Conservation (phyloP, 2,797 vertebrate species). For the Allobates femoralis region DNA sequence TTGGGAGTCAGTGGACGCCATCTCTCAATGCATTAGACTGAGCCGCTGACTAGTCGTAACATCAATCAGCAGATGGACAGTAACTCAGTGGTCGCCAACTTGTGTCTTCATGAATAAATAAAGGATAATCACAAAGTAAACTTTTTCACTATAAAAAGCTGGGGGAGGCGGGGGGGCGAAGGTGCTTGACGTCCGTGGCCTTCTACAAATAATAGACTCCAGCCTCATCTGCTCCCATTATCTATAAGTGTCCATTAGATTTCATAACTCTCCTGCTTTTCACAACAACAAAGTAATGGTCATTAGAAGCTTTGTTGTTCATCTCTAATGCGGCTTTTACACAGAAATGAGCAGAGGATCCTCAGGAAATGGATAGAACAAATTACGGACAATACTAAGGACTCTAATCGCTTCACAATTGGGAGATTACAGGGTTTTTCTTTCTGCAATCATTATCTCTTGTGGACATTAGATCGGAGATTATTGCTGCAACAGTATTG, state of each 20-base stretch:
- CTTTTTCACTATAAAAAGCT: conserved; percentile 5
- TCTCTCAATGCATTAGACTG: no score
- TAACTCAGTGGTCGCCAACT: neutral
- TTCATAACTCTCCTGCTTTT: conserved; percentile 37
- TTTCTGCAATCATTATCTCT: neutral
- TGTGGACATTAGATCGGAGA: neutral
- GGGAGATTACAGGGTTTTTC: neutral
- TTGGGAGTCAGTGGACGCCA: no score
- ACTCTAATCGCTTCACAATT: conserved; percentile 8
- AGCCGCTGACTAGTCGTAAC: no score
- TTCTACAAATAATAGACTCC: conserved; percentile 18
- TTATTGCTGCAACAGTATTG: neutral
- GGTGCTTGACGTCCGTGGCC: neutral
- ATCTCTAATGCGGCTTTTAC: conserved; percentile 47
- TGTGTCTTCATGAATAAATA: neutral
- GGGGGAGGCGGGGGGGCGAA: neutral
- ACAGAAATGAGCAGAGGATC: conserved; percentile 22
- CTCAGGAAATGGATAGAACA: conserved; percentile 15
- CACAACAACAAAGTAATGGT: conserved; percentile 46
- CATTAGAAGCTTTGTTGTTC: conserved; percentile 49
- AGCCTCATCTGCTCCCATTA: conserved; percentile 44
- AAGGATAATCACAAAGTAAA: conserved; percentile 1
- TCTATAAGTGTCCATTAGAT: conserved; percentile 54
- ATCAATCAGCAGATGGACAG: neutral
- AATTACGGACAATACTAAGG: neutral